Base-by-base conservation (phyloP, 2,888 invertebrate genomes). In the Copidosoma aretas region DNA sequence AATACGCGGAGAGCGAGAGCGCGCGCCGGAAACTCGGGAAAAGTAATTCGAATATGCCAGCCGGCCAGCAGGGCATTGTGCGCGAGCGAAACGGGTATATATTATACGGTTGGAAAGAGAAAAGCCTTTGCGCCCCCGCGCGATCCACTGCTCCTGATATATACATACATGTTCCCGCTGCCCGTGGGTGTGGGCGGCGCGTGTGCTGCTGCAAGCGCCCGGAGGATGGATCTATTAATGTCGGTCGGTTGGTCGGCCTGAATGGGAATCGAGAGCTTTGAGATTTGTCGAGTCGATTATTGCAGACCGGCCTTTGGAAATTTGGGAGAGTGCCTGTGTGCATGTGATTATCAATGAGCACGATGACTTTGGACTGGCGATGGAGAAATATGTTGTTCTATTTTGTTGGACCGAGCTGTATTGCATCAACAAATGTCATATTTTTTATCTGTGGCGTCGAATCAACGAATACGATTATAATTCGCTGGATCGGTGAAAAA, bases 1-100 rank as follows among this genome's bases (percentile, higher is more conserved):
- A 32, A 32, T 8, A 32, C 32, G 8, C 32, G 32, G 3, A 19
- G 43, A 12, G 49, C n/a, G n/a, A n/a, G 15, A 56, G 49, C 19
- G 24, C 5, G 58, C 39, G 58, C 58, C 39, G 39, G 58, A 19
- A 41, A 19, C 53, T 17, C 54, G 53, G 22, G 52, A 65, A 69
- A 69, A 65, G 60, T 58, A 61, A 69, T 69, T 68, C 60, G 51
- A 64, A 60, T 60, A 56, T 60, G 53, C 32, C n/a, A n/a, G 53
- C 32, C 19, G 43, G 32, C 39, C 19, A 39, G 19, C 19, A 32
- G 60, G 21, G 17, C 24, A 22, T 43, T 22, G 49, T 12, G 49
- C 17, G 1, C 41, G 41, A 41, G 32, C 19, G 39, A n/a, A n/a
- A n/a, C n/a, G n/a, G n/a, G n/a, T n/a, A n/a, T n/a, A n/a, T n/a